These are phyloP conservation scores for Aphidius gifuensis DNA, from an alignment of 1,140 invertebrate species.

Conservation along the genomic window DNA sequence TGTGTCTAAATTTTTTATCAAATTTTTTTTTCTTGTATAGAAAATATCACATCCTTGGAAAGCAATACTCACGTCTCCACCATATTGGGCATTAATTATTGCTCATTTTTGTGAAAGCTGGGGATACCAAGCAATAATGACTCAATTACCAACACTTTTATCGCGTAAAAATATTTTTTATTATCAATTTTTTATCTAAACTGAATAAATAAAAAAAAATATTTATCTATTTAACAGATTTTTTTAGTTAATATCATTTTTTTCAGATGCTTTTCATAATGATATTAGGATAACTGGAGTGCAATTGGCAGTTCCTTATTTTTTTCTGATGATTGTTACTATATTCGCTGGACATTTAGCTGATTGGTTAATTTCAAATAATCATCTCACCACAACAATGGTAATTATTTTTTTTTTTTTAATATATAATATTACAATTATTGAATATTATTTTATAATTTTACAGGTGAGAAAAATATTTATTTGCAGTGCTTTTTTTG, in stretches of 20 bases:
- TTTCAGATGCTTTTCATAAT: slow-evolving; percentile 68
- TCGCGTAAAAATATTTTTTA: slow-evolving; percentile 59
- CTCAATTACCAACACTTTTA: slow-evolving; percentile 87
- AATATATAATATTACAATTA: background rate
- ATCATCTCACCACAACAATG: slow-evolving; percentile 65
- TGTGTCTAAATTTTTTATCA: background rate
- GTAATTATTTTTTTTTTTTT: background rate
- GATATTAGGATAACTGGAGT: slow-evolving; percentile 74
- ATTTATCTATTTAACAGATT: slow-evolving; percentile 10
- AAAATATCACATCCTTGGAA: slow-evolving; percentile 73
- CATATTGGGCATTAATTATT: slow-evolving; percentile 86
- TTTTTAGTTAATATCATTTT: background rate
- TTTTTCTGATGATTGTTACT: slow-evolving; percentile 78
- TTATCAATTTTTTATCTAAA: background rate
- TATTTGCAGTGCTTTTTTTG: slow-evolving; percentile 74
- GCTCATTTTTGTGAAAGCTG: slow-evolving; percentile 94
- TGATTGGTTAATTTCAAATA: slow-evolving; percentile 67
- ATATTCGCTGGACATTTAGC: slow-evolving; percentile 77
- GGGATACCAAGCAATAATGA: slow-evolving; percentile 93
- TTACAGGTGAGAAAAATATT: slow-evolving; percentile 67
- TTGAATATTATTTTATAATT: background rate
- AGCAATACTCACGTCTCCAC: slow-evolving; percentile 73
- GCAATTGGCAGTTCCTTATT: slow-evolving; percentile 78
- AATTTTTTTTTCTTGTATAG: slow-evolving; percentile 28
- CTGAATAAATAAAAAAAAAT: background rate